These are phyloP conservation scores for Neuroterus valhalla DNA, from an alignment of 1,140 invertebrate genomes.

Conservation along the genomic window DNA sequence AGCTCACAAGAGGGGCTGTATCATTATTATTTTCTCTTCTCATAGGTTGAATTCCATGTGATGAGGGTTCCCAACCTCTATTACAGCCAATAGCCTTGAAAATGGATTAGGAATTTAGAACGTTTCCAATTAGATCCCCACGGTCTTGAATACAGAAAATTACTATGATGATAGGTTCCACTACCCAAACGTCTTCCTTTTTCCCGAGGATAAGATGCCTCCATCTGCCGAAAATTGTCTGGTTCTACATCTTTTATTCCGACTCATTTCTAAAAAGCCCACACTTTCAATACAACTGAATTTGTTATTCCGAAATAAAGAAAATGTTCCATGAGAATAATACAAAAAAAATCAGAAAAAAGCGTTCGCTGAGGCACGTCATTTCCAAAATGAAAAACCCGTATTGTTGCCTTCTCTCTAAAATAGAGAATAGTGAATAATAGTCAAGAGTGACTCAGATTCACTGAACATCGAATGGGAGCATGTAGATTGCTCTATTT, in stretches of 20 bases:
- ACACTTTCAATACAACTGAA: no score
- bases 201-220: no score
- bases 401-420: neutral
- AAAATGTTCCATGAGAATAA: no score
- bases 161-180: no score
- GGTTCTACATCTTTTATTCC: no score
- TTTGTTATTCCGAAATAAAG: no score
- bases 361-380: neutral
- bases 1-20: no score
- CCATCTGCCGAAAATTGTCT: no score
- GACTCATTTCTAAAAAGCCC: no score
- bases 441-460: neutral
- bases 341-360: neutral
- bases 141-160: no score
- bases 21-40: constrained; percentile 33
- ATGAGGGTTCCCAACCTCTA: constrained; percentile 45
- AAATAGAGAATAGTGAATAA: neutral
- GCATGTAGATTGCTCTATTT: constrained; percentile 37
- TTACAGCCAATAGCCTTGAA: constrained; percentile 54
- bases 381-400: neutral
- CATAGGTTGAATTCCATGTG: constrained; percentile 38
- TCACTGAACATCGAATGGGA: constrained; percentile 22
- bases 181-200: no score
- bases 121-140: constrained; percentile 46
- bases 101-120: constrained; percentile 45